Conservation (phyloP, 2,113 vertebrate species). For the Boleophthalmus pectinirostris region DNA sequence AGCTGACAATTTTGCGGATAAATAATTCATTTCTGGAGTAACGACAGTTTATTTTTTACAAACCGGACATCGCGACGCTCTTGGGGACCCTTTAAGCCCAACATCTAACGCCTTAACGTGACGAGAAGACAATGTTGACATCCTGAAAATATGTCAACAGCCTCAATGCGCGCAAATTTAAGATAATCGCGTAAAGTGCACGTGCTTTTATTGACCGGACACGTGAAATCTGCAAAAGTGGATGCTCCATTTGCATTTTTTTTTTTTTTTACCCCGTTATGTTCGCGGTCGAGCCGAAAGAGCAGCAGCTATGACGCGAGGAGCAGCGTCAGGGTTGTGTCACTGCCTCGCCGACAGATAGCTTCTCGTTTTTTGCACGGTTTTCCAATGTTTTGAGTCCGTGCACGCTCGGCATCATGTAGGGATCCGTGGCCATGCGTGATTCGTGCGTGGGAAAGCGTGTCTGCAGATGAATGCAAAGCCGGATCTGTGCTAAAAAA, state of each 20-base stretch:
- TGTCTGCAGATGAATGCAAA: slow-evolving; percentile 33
- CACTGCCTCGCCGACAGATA: slow-evolving; percentile 55
- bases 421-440: slow-evolving; percentile 26
- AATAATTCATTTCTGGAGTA: slow-evolving; percentile 22
- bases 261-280: slow-evolving; percentile 17
- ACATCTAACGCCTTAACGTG: background rate
- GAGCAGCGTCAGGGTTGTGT: slow-evolving; percentile 43
- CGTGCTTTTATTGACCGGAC: background rate
- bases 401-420: slow-evolving; percentile 59
- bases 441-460: slow-evolving; percentile 12
- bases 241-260: background rate
- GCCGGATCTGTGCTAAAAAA: slow-evolving; percentile 28
- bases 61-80: background rate
- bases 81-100: slow-evolving; percentile 14
- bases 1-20: slow-evolving; percentile 13
- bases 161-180: slow-evolving; percentile 7
- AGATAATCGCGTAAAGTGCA: background rate
- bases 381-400: slow-evolving; percentile 2
- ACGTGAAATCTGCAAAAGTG: background rate
- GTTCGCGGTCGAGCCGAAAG: slow-evolving; percentile 4
- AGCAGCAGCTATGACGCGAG: slow-evolving; percentile 41
- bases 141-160: slow-evolving; percentile 11
- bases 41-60: background rate
- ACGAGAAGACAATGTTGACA: slow-evolving; percentile 21
- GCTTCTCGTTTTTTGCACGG: slow-evolving; percentile 29